These are phyloP conservation scores for Gastrophryne carolinensis DNA, from an alignment of 2,797 vertebrate species.

Conservation along the genomic window DNA sequence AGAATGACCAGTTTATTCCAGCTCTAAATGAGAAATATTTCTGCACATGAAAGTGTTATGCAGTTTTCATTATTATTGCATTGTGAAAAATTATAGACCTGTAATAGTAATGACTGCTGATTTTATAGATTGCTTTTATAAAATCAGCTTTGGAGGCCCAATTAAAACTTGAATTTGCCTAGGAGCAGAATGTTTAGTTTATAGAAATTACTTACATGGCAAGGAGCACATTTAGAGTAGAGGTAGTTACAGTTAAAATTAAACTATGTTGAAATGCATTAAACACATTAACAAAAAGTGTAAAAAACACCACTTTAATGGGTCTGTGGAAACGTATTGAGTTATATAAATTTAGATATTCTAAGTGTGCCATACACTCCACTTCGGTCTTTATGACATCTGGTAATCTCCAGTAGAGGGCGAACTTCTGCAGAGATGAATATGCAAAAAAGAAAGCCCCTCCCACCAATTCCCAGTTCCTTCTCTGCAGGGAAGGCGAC, in stretches of 20 bases:
- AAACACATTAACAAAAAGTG: conserved; percentile 13
- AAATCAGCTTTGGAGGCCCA: conserved; percentile 48
- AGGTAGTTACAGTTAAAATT: conserved; percentile 31
- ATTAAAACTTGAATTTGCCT: conserved; percentile 43
- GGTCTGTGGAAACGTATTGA: conserved; percentile 8
- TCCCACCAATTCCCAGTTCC: no score
- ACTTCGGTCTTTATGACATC: no score
- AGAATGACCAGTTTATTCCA: conserved; percentile 23
- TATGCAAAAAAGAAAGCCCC: no score
- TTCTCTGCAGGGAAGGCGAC: no score
- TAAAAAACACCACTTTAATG: conserved; percentile 14
- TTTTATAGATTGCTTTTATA: conserved; percentile 47
- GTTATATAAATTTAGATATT: conserved; percentile 20
- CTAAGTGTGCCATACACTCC: no score
- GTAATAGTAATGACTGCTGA: conserved; percentile 35
- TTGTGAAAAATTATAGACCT: conserved; percentile 46
- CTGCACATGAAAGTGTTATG: conserved; percentile 1
- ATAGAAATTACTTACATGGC: conserved; percentile 40
- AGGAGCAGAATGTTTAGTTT: conserved; percentile 44
- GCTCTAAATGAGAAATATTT: conserved; percentile 23
- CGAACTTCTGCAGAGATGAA: no score
- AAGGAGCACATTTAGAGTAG: conserved; percentile 42
- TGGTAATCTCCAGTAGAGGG: no score
- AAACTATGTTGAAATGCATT: conserved; percentile 26
- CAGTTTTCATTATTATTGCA: conserved; percentile 32